Conservation (phyloP, 2,797 vertebrate species). For the Monodelphis domestica region DNA sequence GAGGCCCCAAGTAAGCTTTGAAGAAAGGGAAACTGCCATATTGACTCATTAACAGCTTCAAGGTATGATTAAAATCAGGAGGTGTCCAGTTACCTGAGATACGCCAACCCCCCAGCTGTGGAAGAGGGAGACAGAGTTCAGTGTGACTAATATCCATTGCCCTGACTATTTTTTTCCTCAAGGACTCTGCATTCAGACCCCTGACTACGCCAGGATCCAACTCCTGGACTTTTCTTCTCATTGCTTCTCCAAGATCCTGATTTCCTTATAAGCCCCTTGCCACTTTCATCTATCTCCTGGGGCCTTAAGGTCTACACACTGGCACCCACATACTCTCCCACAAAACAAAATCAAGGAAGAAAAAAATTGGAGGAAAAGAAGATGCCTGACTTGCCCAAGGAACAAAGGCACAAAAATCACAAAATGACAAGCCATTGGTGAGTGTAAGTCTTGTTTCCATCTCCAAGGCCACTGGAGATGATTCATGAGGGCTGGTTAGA, state of each 20-base stretch:
- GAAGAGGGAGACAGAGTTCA: conserved; percentile 30
- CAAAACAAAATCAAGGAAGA: too few species aligned
- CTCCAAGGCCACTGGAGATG: too few species aligned
- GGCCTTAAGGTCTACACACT: neutral
- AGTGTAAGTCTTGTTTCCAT: too few species aligned
- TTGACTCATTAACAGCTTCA: conserved; percentile 91
- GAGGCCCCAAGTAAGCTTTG: conserved; percentile 88
- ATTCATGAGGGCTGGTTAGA: too few species aligned
- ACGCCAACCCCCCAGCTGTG: conserved; percentile 92
- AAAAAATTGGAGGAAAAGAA: too few species aligned
- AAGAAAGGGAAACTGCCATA: conserved; percentile 95
- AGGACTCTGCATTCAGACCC: neutral
- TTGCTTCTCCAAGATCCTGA: neutral
- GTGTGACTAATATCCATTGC: neutral
- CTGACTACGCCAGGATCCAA: neutral
- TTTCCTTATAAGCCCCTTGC: neutral
- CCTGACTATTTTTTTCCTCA: neutral
- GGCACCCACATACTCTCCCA: neutral
- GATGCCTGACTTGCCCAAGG: too few species aligned
- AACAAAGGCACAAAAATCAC: too few species aligned
- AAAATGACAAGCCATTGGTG: too few species aligned
- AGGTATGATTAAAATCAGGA: conserved; percentile 91
- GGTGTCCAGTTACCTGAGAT: conserved; percentile 85
- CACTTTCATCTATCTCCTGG: neutral
- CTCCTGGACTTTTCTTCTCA: neutral